Conservation (phyloP, 1,140 invertebrate genomes). For the Kradibia gibbosae region DNA sequence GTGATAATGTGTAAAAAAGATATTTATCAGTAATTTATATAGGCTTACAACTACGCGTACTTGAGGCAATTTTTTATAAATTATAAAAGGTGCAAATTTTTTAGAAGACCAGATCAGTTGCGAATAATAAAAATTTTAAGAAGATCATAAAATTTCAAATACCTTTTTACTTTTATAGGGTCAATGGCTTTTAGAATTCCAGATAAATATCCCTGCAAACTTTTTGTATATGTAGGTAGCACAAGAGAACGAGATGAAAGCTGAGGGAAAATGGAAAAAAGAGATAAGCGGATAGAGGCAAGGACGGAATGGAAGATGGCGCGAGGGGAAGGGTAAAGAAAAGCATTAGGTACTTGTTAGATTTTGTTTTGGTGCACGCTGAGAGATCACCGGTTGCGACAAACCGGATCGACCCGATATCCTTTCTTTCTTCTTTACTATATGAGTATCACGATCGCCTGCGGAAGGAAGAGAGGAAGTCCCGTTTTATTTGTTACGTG, state of each 20-base stretch:
- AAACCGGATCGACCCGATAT: conserved; percentile 11
- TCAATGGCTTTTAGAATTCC: background rate
- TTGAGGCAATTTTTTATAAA: conserved; percentile 26
- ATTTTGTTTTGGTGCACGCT: conserved; percentile 31
- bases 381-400: background rate
- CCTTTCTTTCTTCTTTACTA: background rate
- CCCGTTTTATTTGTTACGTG: conserved; percentile 59
- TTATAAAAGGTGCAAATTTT: background rate
- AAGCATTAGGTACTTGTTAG: background rate
- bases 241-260: too few relatives aligned
- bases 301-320: too few relatives aligned
- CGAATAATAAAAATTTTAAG: conserved; percentile 23
- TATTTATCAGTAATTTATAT: background rate
- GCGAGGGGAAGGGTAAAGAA: too few relatives aligned
- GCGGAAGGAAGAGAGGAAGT: conserved; percentile 64
- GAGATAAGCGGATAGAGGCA: background rate
- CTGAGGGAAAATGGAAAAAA: too few relatives aligned
- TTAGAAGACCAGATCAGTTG: background rate
- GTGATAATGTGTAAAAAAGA: background rate
- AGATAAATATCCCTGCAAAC: background rate
- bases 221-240: too few relatives aligned
- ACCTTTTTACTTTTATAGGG: conserved; percentile 4
- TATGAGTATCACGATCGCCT: conserved; percentile 51
- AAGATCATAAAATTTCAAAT: conserved; percentile 12
- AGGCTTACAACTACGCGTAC: too few relatives aligned